These are phyloP conservation scores for Eupithecia abbreviata DNA, from an alignment of 2,888 invertebrate genomes.

Conservation along the genomic window DNA sequence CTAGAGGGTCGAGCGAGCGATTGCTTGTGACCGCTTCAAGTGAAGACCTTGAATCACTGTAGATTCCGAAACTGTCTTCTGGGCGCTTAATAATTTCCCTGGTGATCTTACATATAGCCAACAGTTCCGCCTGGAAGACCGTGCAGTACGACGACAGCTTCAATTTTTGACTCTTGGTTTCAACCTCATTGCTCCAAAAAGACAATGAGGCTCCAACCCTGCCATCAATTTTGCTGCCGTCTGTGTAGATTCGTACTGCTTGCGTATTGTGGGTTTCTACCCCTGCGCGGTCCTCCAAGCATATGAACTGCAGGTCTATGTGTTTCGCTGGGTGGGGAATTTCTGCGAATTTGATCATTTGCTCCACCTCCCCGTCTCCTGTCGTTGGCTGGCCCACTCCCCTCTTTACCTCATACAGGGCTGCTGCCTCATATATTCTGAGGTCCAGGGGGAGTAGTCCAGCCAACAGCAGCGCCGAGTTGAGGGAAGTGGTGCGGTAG, in stretches of 20 bases:
- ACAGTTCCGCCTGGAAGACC: conserved; percentile 21
- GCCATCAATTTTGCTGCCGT: conserved; percentile 28
- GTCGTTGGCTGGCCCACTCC: not conserved
- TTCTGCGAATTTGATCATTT: not conserved
- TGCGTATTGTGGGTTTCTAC: not conserved
- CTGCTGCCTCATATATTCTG: conserved; percentile 16
- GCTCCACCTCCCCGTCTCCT: conserved; percentile 13
- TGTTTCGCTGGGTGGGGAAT: conserved; percentile 22
- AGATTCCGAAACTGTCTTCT: not conserved
- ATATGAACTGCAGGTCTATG: conserved; percentile 4
- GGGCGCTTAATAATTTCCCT: not conserved
- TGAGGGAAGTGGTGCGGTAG: too few species aligned
- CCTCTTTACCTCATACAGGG: not conserved
- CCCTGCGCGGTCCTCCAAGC: conserved; percentile 17
- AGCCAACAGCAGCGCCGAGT: too few species aligned
- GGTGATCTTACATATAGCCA: conserved; percentile 9
- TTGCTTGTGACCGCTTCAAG: not conserved
- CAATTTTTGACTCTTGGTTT: conserved; percentile 7
- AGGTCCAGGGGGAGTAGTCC: conserved; percentile 23
- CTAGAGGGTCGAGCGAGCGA: conserved; percentile 16
- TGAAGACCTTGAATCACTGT: conserved; percentile 23
- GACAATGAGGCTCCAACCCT: conserved; percentile 23
- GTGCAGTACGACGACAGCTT: conserved; percentile 23
- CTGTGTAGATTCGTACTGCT: conserved; percentile 20
- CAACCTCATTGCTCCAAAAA: not conserved